Conservation (phyloP, 2,113 vertebrate genomes). For the Callithrix jacchus region DNA sequence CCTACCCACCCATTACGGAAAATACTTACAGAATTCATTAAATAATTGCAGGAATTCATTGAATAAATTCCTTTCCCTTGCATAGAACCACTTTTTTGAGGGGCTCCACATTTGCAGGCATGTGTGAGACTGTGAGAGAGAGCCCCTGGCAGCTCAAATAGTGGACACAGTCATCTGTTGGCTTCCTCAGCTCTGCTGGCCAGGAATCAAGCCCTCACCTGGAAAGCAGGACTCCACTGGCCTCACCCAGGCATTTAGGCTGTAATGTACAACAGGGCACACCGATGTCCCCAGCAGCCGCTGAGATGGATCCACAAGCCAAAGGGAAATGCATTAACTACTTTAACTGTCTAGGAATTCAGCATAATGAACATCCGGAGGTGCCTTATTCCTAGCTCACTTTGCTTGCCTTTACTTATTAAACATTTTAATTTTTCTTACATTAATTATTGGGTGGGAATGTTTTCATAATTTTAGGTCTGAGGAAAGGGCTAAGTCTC, state of each 20-base stretch:
- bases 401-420: conserved; percentile 80
- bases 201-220: conserved; percentile 73
- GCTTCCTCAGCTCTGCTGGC: conserved; percentile 49
- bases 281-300: conserved; percentile 10
- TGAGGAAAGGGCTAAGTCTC: not conserved
- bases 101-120: not conserved
- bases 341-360: conserved; percentile 78
- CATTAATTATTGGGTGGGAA: conserved; percentile 55
- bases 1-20: conserved; percentile 64
- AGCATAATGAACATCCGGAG: conserved; percentile 75
- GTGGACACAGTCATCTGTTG: not conserved
- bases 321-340: conserved; percentile 78
- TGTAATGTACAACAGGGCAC: conserved; percentile 11
- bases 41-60: conserved; percentile 80
- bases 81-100: conserved; percentile 52
- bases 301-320: conserved; percentile 71
- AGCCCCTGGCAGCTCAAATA: accelerated
- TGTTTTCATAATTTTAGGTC: not conserved
- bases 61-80: conserved; percentile 68
- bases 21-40: conserved; percentile 77
- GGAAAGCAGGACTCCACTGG: conserved; percentile 69
- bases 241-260: conserved; percentile 72
- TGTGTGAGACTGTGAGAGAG: not conserved
- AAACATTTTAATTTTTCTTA: conserved; percentile 68
- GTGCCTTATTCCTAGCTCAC: conserved; percentile 74